Evolutionary conservation across 2,797 vertebrate species (phyloP).

Genomic region (Takifugu ocellatus): DNA sequence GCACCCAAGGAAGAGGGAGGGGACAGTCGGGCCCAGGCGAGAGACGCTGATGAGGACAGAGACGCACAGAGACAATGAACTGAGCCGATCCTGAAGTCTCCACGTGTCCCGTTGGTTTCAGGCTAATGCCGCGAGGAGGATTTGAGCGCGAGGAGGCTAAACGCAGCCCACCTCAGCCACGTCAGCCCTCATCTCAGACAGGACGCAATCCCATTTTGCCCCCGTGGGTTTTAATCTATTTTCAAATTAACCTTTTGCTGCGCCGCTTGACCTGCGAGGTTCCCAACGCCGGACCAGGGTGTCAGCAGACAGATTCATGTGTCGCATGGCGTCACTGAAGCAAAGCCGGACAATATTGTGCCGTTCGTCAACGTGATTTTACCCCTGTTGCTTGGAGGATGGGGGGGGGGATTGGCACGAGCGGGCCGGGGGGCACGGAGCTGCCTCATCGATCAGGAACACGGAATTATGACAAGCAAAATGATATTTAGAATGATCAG

Average conservation of each 20-base stretch:
- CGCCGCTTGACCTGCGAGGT: slow-evolving; percentile 55
- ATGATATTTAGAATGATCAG: slow-evolving; percentile 10
- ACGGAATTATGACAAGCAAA: slow-evolving; percentile 48
- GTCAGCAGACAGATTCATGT: slow-evolving; percentile 65
- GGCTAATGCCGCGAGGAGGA: background rate
- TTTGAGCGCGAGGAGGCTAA: slow-evolving; percentile 5
- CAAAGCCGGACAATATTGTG: slow-evolving; percentile 59
- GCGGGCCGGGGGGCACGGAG: slow-evolving; percentile 45
- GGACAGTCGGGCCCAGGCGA: too few relatives aligned
- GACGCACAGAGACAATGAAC: too few relatives aligned
- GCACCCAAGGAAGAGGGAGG: too few relatives aligned
- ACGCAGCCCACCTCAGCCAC: slow-evolving; percentile 9
- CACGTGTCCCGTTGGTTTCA: too few relatives aligned
- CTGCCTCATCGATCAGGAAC: slow-evolving; percentile 73
- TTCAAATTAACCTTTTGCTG: slow-evolving; percentile 61
- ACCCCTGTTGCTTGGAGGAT: slow-evolving; percentile 41
- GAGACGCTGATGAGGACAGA: too few relatives aligned
- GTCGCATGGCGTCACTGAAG: slow-evolving; percentile 65
- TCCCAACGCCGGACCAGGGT: slow-evolving; percentile 41
- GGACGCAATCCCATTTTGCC: slow-evolving; percentile 41
- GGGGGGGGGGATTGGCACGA: slow-evolving; percentile 30
- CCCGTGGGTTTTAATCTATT: slow-evolving; percentile 64
- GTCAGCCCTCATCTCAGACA: slow-evolving; percentile 9
- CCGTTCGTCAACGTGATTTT: slow-evolving; percentile 60
- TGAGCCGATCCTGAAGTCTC: too few relatives aligned